These are phyloP conservation scores for Cherax quadricarinatus DNA, from an alignment of 1,140 invertebrate genomes.

Conservation along the genomic window DNA sequence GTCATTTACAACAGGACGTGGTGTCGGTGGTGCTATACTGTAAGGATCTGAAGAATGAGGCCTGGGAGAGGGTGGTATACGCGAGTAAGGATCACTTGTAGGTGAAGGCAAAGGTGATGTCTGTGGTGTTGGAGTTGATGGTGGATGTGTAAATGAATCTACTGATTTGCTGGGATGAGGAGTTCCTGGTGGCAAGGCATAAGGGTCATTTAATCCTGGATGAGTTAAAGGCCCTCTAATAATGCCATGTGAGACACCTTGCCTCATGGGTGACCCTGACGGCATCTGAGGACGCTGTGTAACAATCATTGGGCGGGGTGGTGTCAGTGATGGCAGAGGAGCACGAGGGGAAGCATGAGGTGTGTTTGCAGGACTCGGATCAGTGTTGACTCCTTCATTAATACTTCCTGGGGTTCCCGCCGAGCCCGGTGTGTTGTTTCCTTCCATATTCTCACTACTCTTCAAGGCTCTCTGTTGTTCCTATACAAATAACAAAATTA, in stretches of 20 bases:
- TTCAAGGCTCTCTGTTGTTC: conserved; percentile 64
- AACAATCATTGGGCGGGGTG: conserved; percentile 47
- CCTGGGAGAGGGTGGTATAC: conserved; percentile 45
- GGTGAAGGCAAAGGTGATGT: conserved; percentile 57
- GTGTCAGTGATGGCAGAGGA: conserved; percentile 53
- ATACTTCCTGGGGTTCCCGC: conserved; percentile 25
- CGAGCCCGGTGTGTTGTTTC: not conserved
- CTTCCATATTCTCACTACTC: conserved; percentile 45
- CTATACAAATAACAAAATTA: conserved; percentile 26
- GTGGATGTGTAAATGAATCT: conserved; percentile 51
- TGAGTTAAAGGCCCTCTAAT: conserved; percentile 45
- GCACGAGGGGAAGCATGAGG: conserved; percentile 63
- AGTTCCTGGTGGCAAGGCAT: conserved; percentile 36
- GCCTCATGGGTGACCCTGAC: conserved; percentile 44
- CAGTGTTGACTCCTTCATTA: conserved; percentile 39
- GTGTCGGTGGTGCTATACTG: conserved; percentile 34
- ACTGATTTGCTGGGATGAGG: conserved; percentile 43
- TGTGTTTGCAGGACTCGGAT: conserved; percentile 48
- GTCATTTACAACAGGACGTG: conserved; percentile 41
- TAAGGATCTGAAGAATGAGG: conserved; percentile 52
- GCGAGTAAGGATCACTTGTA: conserved; percentile 49
- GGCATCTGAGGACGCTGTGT: conserved; percentile 51
- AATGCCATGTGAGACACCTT: conserved; percentile 25
- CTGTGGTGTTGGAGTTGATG: conserved; percentile 43
- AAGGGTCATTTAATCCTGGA: conserved; percentile 20